Percentiles rank a stretch among this genome's conserved stretches.
These are phyloP conservation scores for Temnopleurus reevesii DNA, from an alignment of 53 echinoderm and acorn worm species.

Conservation along the genomic window DNA sequence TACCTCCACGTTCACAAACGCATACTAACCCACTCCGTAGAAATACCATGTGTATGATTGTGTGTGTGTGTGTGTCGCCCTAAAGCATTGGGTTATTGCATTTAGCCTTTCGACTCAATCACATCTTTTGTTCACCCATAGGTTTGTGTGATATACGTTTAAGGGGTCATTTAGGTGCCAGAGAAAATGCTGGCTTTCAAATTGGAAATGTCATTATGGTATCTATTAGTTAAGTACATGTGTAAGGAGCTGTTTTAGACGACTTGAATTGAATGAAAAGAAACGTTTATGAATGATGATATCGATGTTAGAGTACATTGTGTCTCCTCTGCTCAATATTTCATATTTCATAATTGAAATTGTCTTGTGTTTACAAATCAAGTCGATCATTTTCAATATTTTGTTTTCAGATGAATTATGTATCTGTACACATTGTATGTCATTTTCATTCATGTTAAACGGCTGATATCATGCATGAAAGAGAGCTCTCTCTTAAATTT, in stretches of 20 bases:
- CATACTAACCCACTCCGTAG: neutral
- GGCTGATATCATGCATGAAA: too few species aligned
- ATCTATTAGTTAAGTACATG: constrained; percentile 4
- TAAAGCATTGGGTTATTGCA: constrained; percentile 20
- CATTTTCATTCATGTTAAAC: too few species aligned
- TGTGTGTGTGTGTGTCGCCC: constrained; percentile 34
- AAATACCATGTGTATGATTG: neutral
- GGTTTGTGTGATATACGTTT: neutral
- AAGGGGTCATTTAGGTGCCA: constrained; percentile 54
- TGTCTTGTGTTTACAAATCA: neutral
- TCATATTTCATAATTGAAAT: neutral
- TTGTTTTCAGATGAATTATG: neutral
- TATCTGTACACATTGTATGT: neutral
- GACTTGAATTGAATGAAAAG: neutral
- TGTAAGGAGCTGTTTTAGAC: neutral
- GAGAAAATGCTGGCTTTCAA: constrained; percentile 6
- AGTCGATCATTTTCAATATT: neutral
- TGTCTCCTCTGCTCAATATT: neutral
- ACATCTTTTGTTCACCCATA: constrained; percentile 53
- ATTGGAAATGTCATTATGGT: constrained; percentile 43
- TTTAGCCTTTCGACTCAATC: constrained; percentile 48
- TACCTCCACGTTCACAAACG: constrained; percentile 16
- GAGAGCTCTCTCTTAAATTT: too few species aligned
- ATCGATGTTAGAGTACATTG: neutral
- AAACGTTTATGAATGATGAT: neutral